A percentile compares a stretch with the other conserved stretches of the same genome.
Conservation (phyloP, 2,113 vertebrate genomes). For the Prolemur simus region DNA sequence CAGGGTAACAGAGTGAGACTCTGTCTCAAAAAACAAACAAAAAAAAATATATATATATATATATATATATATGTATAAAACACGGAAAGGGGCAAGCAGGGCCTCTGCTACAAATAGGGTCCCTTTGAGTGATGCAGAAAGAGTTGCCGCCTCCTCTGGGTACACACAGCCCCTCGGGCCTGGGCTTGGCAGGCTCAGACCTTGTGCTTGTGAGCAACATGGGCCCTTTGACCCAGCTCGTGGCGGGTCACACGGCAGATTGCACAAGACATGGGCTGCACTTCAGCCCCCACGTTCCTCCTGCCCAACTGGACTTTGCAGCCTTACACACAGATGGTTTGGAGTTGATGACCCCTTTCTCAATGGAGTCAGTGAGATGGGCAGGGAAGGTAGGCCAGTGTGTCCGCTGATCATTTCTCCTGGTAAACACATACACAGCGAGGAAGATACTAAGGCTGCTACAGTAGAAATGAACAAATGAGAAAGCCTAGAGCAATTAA, state of each 20-base stretch:
- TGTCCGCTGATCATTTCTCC: not conserved
- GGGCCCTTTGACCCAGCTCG: not conserved
- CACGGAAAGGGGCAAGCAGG: fast-evolving
- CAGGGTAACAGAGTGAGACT: too few species aligned
- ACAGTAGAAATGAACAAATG: not conserved
- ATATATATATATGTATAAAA: too few species aligned
- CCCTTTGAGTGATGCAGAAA: not conserved
- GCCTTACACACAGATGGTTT: not conserved
- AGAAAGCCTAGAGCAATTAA: not conserved
- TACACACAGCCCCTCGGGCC: not conserved
- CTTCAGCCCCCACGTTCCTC: not conserved
- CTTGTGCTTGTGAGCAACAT: fast-evolving
- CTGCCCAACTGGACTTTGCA: fast-evolving
- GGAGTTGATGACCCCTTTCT: not conserved
- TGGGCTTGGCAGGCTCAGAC: not conserved
- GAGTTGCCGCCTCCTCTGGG: fast-evolving
- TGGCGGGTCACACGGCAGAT: fast-evolving
- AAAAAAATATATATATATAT: too few species aligned
- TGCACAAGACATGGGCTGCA: fast-evolving
- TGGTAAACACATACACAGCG: not conserved
- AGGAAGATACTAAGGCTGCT: not conserved
- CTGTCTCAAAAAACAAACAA: too few species aligned
- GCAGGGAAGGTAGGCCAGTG: not conserved
- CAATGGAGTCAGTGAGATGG: not conserved
- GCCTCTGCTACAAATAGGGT: not conserved